These are phyloP conservation scores for Lottia scabra DNA, from an alignment of 2,888 invertebrate genomes.

Conservation along the genomic window DNA sequence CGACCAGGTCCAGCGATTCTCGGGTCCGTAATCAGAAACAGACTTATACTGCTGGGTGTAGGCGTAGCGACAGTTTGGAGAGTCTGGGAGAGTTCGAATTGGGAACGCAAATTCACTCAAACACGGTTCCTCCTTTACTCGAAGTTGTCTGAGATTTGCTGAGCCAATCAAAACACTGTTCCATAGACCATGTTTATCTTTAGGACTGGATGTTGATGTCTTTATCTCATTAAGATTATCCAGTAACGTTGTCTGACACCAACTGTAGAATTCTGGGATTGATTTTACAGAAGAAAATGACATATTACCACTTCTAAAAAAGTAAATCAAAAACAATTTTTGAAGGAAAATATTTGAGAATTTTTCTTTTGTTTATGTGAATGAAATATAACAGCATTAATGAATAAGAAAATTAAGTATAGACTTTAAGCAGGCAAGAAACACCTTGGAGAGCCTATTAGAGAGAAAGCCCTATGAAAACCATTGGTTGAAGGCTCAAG, in stretches of 20 bases:
- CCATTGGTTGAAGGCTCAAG: no score
- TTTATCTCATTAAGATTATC: slow-evolving; percentile 39
- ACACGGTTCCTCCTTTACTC: slow-evolving; percentile 42
- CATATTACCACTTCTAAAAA: slow-evolving; percentile 30
- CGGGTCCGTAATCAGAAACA: slow-evolving; percentile 17
- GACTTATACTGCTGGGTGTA: slow-evolving; percentile 9
- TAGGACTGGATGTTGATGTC: slow-evolving; percentile 9
- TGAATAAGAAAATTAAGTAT: no score
- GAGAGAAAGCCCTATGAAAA: no score
- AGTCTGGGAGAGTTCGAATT: background rate
- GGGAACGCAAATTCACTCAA: background rate
- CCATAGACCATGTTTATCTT: slow-evolving; percentile 22
- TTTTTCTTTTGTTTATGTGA: no score
- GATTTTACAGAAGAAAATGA: slow-evolving; percentile 36
- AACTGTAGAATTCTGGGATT: slow-evolving; percentile 47
- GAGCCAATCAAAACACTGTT: slow-evolving; percentile 55
- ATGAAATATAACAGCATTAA: no score
- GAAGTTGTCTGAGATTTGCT: slow-evolving; percentile 56
- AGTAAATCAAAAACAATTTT: background rate
- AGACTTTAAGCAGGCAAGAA: no score
- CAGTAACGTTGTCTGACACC: slow-evolving; percentile 50
- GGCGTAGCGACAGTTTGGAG: background rate
- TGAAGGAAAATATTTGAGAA: background rate
- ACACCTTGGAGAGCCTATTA: no score
- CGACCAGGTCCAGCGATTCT: slow-evolving; percentile 21